Percentiles rank a stretch among this genome's conserved stretches.
These are phyloP conservation scores for Theonella swinhoei DNA, from an alignment of 37 sponge, comb jelly and placozoan species.

Conservation along the genomic window DNA sequence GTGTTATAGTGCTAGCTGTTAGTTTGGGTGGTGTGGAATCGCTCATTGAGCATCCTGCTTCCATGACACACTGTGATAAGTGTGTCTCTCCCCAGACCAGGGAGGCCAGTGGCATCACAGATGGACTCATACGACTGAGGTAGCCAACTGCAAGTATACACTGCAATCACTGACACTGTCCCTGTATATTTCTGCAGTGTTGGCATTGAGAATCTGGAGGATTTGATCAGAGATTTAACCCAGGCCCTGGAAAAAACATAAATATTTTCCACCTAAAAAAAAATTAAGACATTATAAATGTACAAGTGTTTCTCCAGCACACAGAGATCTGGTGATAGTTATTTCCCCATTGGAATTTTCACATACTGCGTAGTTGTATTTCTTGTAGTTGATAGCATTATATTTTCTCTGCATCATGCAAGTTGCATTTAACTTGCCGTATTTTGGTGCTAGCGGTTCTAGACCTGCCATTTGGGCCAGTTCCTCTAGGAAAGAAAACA, in stretches of 20 bases:
- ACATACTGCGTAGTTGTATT: constrained; percentile 15
- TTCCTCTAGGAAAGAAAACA: constrained; percentile 51
- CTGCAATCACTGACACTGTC: no score
- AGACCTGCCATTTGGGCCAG: constrained; percentile 39
- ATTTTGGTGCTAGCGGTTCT: constrained; percentile 5
- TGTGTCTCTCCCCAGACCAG: constrained; percentile 30
- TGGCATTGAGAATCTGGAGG: constrained; percentile 65
- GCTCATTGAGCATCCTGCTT: constrained; percentile 62
- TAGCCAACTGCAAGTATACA: not conserved
- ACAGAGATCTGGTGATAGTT: not conserved
- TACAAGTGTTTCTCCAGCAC: not conserved
- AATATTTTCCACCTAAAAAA: no score
- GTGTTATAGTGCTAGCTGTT: constrained; percentile 62
- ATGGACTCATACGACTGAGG: constrained; percentile 57
- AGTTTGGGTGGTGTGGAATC: constrained; percentile 77
- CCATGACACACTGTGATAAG: constrained; percentile 50
- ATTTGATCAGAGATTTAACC: constrained; percentile 60
- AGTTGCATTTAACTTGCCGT: constrained; percentile 33
- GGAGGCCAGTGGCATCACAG: constrained; percentile 47
- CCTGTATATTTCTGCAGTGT: constrained; percentile 27
- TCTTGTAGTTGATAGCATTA: constrained; percentile 45
- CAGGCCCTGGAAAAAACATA: constrained; percentile 62
- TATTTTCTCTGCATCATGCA: not conserved
- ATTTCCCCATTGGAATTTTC: not conserved
- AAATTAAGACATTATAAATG: no score